Base-by-base conservation (phyloP, 1,140 invertebrate species). In the Bombus affinis region DNA sequence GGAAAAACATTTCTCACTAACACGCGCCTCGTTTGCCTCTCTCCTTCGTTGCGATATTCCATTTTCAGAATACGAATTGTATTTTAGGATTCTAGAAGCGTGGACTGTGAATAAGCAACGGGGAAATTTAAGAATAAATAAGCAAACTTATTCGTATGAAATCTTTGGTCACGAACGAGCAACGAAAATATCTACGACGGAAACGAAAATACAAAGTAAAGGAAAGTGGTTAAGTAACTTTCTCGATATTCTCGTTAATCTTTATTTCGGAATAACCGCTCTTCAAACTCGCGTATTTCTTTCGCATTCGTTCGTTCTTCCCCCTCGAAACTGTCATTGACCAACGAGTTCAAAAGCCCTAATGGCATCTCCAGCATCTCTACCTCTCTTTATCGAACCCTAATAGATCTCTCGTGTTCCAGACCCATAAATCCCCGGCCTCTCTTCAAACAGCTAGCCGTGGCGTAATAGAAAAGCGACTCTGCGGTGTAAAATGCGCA, bases 401-500 rank as follows among this genome's bases (percentile, higher is more conserved):
- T 42, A 77, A 85, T 85, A 74, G 84, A 85, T 81, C 84, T 44
- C 10, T 74, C 78, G 39, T 74, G 77, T 57, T 28, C n/a, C 44
- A 6, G 3, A 62, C 35, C 39, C 59, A 59, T 85, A 85, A 85
- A 85, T 85, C 78, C 53, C 12, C 35, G 8, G 57, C 35, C 32
- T 44, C 75, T 71, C 65, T 42, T 71, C 35, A 73, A 47, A 47
- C 59, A 35, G 10, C 62, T 62, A 8, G 47, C 18, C 35, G 62
- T 22, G 39, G 53, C 25, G n/a, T 86, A 82, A 86, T 82, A 82
- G 85, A 82, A 86, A 71, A 82, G 57, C 74, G 72, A 59, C 75
- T 81, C 74, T 47, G 44, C 32, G 59, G 35, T 15, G 13, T 81
- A 37, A 62, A 81, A 81, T 28, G 39, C 72, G 72, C 15, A 22